Percentiles rank a stretch among this genome's conserved stretches.
Evolutionary conservation across 2,797 vertebrate genomes (phyloP).

Genomic region (Sphenopsis melanotis): DNA sequence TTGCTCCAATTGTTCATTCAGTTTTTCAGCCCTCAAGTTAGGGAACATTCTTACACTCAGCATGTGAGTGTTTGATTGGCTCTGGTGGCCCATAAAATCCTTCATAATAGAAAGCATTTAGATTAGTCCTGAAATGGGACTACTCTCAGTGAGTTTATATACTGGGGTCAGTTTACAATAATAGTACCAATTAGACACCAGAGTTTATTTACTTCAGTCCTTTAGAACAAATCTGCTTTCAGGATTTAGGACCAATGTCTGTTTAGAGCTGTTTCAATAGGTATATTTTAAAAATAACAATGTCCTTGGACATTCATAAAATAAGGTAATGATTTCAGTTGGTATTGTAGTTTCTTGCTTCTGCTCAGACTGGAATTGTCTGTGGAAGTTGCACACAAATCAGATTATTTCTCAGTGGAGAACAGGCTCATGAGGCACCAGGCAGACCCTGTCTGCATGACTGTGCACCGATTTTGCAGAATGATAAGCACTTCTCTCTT

Average conservation of each 20-base stretch:
- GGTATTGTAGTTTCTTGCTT: background rate
- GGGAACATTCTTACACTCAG: background rate
- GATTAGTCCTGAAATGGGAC: background rate
- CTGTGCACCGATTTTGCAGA: background rate
- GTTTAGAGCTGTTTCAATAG: background rate
- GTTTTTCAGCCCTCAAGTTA: background rate
- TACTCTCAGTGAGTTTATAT: background rate
- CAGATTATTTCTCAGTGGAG: background rate
- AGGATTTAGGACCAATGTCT: background rate
- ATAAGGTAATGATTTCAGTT: background rate
- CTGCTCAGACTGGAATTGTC: background rate
- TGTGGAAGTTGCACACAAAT: background rate
- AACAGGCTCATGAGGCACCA: background rate
- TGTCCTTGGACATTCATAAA: background rate
- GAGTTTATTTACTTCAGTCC: background rate
- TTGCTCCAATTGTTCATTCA: background rate
- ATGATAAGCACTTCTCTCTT: background rate
- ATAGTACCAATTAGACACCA: background rate
- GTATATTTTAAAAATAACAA: background rate
- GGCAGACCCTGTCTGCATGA: background rate
- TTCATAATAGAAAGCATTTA: background rate
- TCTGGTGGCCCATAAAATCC: background rate
- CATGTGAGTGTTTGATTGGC: fast-evolving
- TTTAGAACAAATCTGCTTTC: background rate
- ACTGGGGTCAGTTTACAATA: background rate